These are phyloP conservation scores for Venustoraphidia nigricollis DNA, from an alignment of 2,888 invertebrate genomes.

Conservation along the genomic window DNA sequence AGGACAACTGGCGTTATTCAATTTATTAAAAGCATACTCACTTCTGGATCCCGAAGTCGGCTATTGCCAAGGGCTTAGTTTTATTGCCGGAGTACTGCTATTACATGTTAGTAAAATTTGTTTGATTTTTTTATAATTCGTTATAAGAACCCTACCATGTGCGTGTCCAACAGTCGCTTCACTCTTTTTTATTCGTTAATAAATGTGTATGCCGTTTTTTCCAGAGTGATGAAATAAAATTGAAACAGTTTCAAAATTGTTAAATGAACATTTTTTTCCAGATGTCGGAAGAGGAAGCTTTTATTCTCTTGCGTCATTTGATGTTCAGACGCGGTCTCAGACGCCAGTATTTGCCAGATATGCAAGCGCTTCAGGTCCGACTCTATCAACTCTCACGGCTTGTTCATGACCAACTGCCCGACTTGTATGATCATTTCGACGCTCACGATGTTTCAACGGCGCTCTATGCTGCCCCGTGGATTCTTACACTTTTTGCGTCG, in stretches of 20 bases:
- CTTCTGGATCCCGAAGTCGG: conserved; percentile 87
- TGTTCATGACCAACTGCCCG: conserved; percentile 73
- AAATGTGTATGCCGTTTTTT: background rate
- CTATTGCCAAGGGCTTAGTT: conserved; percentile 93
- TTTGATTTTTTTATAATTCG: too few relatives aligned
- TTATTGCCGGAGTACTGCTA: conserved; percentile 84
- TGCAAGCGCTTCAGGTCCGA: conserved; percentile 79
- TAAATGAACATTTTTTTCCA: conserved; percentile 24
- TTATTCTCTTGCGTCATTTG: conserved; percentile 70
- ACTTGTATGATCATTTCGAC: conserved; percentile 76
- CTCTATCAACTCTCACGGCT: conserved; percentile 87
- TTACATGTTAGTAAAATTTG: conserved; percentile 88
- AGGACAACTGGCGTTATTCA: conserved; percentile 86
- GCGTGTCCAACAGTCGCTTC: too few relatives aligned
- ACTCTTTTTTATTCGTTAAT: conserved; percentile 1
- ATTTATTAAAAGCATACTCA: conserved; percentile 90
- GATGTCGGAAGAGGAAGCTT: conserved; percentile 89
- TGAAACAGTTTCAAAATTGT: background rate
- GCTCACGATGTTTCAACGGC: conserved; percentile 84
- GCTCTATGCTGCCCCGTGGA: conserved; percentile 93
- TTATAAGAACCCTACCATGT: too few relatives aligned
- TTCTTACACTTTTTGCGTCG: conserved; percentile 88
- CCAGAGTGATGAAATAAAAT: background rate
- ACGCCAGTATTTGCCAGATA: conserved; percentile 84
- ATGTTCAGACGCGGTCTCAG: conserved; percentile 84